Evolutionary conservation across 1,140 invertebrate species (phyloP), one percentile per base, ranked within the genome.

Genomic region (Drosophila navojoa): DNA sequence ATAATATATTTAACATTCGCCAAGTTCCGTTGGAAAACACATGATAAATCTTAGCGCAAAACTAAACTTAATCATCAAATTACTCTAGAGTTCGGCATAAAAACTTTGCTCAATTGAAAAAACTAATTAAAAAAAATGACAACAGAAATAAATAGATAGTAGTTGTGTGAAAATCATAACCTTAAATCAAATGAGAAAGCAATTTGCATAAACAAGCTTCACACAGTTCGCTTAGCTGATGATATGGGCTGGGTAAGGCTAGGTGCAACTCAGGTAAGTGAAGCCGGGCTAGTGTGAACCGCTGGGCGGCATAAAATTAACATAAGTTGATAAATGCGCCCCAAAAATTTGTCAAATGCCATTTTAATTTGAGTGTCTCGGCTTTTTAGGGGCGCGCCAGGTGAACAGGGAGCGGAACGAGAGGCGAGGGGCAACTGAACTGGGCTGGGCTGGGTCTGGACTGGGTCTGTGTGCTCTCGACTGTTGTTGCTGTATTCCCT

Each of bases 311-410:
- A 68, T 66, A 62, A 85, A 81, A 64, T 81, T 69, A 86, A 75
- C 70, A 86, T 75, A 68, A 80, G 54, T 69, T 86, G 81, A 85
- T 86, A 81, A 81, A 85, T 81, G 69, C 64, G 66, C 25, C 53
- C 49, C 49, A 16, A 70, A 86, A 86, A 82, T 86, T 81, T 81
- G 82, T 87, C 79, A 86, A 81, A 87, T 87, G 71, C 68, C 63
- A 62, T 79, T 87, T 87, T 86, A 86, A 85, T 81, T 85, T 70
- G 57, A 73, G 79, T 84, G 59, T 69, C 60, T 71, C 44, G 40
- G 62, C 66, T 61, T 69, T 79, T 68, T 38, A 40, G 47, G 68
- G 80, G 81, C 29, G 81, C 61, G 76, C 47, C 59, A 10, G 1
- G 52, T n/a, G 13, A 4, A 10, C 15, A 38, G 52, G 2, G 19